These are phyloP conservation scores for Onthophagus taurus DNA, from an alignment of 1,140 invertebrate genomes.

Conservation along the genomic window DNA sequence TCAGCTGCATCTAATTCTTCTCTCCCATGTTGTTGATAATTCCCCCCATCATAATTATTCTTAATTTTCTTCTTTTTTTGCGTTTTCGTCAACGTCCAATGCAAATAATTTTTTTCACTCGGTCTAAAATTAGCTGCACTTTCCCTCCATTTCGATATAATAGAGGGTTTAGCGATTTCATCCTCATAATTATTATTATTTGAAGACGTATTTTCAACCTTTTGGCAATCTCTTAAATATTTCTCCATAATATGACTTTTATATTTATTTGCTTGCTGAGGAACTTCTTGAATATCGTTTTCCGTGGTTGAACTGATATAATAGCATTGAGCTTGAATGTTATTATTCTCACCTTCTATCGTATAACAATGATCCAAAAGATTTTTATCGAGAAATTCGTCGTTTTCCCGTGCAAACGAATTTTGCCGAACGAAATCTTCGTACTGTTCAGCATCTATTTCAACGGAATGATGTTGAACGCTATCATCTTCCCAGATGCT, in stretches of 20 bases:
- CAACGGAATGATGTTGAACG: background rate
- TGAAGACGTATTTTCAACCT: constrained; percentile 24
- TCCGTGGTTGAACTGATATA: constrained; percentile 38
- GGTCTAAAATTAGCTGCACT: constrained; percentile 57
- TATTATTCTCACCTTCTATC: background rate
- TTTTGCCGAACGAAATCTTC: background rate
- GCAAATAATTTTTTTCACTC: constrained; percentile 53
- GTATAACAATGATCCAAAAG: constrained; percentile 6
- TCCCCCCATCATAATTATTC: constrained; percentile 1
- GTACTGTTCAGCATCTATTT: background rate
- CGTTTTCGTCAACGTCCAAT: constrained; percentile 39
- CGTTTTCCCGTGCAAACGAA: background rate
- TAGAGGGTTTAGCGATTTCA: constrained; percentile 40
- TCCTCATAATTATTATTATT: constrained; percentile 18
- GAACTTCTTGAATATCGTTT: constrained; percentile 21
- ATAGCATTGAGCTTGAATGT: constrained; percentile 29
- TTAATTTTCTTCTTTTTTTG: constrained; percentile 22
- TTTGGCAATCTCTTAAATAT: constrained; percentile 38
- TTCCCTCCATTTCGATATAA: constrained; percentile 58
- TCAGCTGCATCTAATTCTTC: constrained; percentile 63
- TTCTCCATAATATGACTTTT: constrained; percentile 50
- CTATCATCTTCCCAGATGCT: constrained; percentile 57
- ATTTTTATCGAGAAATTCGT: background rate
- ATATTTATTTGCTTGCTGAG: constrained; percentile 37
- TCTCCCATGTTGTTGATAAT: constrained; percentile 41